A percentile compares a stretch with the other conserved stretches of the same genome.
These are phyloP conservation scores for Hydroisotoma schaefferi DNA, from an alignment of 2,888 invertebrate species.

Conservation along the genomic window DNA sequence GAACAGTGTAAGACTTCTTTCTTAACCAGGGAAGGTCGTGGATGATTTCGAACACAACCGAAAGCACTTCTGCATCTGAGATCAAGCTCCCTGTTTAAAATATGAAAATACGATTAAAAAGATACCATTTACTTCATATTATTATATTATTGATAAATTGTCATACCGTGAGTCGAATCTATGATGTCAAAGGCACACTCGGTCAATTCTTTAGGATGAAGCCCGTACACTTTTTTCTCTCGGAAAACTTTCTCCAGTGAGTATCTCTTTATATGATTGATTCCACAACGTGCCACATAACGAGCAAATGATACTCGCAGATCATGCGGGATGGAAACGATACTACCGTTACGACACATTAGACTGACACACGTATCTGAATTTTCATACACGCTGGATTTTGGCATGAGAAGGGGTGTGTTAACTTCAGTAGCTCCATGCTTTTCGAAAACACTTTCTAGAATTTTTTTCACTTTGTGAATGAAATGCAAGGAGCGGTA, in stretches of 20 bases:
- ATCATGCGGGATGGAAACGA: conserved; percentile 82
- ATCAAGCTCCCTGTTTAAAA: conserved; percentile 62
- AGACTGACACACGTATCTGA: conserved; percentile 67
- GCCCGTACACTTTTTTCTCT: conserved; percentile 66
- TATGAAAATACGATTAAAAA: neutral
- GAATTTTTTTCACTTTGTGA: conserved; percentile 39
- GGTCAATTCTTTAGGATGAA: conserved; percentile 82
- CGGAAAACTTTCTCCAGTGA: conserved; percentile 81
- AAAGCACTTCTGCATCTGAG: conserved; percentile 80
- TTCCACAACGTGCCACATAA: conserved; percentile 74
- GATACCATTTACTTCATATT: neutral
- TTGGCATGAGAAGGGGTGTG: conserved; percentile 77
- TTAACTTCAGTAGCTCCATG: conserved; percentile 76
- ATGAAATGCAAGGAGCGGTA: conserved; percentile 25
- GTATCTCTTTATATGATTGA: conserved; percentile 76
- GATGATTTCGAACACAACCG: conserved; percentile 71
- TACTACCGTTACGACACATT: conserved; percentile 81
- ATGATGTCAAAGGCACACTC: conserved; percentile 94
- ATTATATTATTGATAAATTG: neutral
- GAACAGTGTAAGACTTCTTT: conserved; percentile 65
- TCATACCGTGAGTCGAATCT: conserved; percentile 64
- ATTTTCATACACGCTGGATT: conserved; percentile 58
- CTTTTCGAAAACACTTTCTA: conserved; percentile 58
- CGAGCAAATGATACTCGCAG: conserved; percentile 74
- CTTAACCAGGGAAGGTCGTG: conserved; percentile 64